Conservation (phyloP, 2,888 invertebrate species). For the Macrophya alboannulata region DNA sequence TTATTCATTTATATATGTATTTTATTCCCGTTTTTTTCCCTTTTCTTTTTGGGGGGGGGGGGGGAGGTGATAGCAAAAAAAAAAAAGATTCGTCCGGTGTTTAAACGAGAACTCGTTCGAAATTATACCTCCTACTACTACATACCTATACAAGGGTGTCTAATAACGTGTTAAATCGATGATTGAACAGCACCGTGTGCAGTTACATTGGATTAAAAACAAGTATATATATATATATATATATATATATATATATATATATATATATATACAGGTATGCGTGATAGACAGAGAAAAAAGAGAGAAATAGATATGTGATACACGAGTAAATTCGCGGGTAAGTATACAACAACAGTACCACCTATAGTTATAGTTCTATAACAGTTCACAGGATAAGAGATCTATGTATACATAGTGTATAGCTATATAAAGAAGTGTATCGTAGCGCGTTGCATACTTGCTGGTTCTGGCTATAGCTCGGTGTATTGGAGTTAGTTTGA, state of each 20-base stretch:
- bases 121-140: no score
- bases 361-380: not conserved
- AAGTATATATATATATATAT: not conserved
- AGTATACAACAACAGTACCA: not conserved
- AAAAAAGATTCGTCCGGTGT: no score
- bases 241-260: not conserved
- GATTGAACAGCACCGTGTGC: not conserved
- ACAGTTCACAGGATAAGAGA: not conserved
- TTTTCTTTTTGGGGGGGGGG: no score
- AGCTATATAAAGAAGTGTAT: not conserved
- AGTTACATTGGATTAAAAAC: not conserved
- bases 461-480: not conserved
- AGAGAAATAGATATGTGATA: not conserved
- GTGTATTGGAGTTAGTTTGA: slow-evolving; percentile 11
- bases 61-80: no score
- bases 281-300: not conserved
- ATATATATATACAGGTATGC: not conserved
- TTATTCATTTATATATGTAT: no score
- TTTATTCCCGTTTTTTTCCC: no score
- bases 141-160: not conserved
- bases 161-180: slow-evolving; percentile 11
- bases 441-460: not conserved
- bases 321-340: slow-evolving; percentile 1
- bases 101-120: no score
- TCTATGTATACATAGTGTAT: not conserved